A percentile compares a stretch with the other conserved stretches of the same genome.
phyloP scores from a whole-genome alignment of 1,140 invertebrate species.

The Drosophila nasuta region DNA sequence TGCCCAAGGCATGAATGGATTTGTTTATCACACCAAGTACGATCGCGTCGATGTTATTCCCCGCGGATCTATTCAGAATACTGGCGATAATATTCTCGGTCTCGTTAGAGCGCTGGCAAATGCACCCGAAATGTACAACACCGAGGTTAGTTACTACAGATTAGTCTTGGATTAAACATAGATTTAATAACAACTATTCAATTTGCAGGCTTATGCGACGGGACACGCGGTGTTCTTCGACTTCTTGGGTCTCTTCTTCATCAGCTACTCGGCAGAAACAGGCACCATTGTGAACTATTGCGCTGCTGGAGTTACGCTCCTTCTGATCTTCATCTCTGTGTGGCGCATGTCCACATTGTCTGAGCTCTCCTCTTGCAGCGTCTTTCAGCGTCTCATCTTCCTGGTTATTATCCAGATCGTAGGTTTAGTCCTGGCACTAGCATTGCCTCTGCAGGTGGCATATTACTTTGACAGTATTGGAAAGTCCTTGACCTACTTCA shows the following conservation, averaged over 20 bases:
- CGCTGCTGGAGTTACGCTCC: conserved; percentile 84
- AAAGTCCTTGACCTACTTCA: conserved; percentile 88
- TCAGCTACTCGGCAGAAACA: conserved; percentile 87
- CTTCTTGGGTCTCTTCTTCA: conserved; percentile 90
- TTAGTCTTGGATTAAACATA: neutral
- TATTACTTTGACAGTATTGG: conserved; percentile 64
- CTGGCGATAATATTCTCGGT: conserved; percentile 91
- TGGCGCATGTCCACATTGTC: conserved; percentile 59
- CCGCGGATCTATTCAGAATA: conserved; percentile 91
- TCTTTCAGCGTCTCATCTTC: conserved; percentile 23
- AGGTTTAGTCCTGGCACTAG: conserved; percentile 87
- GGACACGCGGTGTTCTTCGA: conserved; percentile 92
- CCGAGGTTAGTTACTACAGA: conserved; percentile 29
- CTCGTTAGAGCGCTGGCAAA: conserved; percentile 87
- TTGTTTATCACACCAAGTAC: conserved; percentile 95
- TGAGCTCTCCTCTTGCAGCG: conserved; percentile 28
- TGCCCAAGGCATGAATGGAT: conserved; percentile 96
- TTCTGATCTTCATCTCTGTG: conserved; percentile 83
- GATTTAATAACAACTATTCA: neutral
- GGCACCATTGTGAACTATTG: conserved; percentile 86
- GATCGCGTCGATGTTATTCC: conserved; percentile 91
- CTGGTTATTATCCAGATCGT: conserved; percentile 81
- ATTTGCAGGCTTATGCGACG: conserved; percentile 54
- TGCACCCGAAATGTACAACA: conserved; percentile 86
- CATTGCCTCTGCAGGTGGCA: conserved; percentile 85